Evolutionary conservation across 1,140 invertebrate species (phyloP).

Genomic region (Hypothenemus hampei): DNA sequence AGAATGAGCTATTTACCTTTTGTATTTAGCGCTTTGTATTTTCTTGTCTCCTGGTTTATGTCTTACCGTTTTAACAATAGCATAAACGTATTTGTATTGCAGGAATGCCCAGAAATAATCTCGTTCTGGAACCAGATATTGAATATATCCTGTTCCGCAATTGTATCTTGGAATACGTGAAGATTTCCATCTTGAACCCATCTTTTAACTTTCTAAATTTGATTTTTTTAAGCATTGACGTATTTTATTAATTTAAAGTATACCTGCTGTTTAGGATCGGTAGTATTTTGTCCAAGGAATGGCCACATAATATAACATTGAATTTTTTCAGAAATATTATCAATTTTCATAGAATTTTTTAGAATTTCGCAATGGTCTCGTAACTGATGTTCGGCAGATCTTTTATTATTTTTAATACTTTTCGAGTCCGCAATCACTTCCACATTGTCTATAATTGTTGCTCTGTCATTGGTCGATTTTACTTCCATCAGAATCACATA

Average conservation of each 20-base stretch:
- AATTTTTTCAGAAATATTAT: slow-evolving; percentile 13
- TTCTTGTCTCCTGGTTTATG: neutral
- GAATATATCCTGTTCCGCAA: slow-evolving; percentile 36
- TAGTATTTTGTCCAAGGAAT: slow-evolving; percentile 36
- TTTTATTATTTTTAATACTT: slow-evolving; percentile 44
- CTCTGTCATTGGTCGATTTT: slow-evolving; percentile 42
- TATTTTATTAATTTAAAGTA: neutral
- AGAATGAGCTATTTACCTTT: slow-evolving; percentile 15
- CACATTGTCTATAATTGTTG: slow-evolving; percentile 25
- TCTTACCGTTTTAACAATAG: slow-evolving; percentile 35
- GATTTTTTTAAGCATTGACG: neutral
- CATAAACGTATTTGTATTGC: slow-evolving; percentile 28
- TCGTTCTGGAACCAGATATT: slow-evolving; percentile 39
- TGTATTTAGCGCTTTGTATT: neutral
- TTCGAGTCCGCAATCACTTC: slow-evolving; percentile 37
- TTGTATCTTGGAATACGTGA: slow-evolving; percentile 40
- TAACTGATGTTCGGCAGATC: slow-evolving; percentile 44
- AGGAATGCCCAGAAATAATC: slow-evolving; percentile 28
- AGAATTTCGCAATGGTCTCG: slow-evolving; percentile 43
- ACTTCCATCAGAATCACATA: slow-evolving; percentile 41
- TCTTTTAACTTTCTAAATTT: slow-evolving; percentile 28
- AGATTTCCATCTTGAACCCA: slow-evolving; percentile 41
- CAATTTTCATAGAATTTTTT: slow-evolving; percentile 17
- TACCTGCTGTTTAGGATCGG: slow-evolving; percentile 35
- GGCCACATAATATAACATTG: slow-evolving; percentile 43